Conservation (phyloP, 2,113 vertebrate species). For the Genyomyrus donnyi region DNA sequence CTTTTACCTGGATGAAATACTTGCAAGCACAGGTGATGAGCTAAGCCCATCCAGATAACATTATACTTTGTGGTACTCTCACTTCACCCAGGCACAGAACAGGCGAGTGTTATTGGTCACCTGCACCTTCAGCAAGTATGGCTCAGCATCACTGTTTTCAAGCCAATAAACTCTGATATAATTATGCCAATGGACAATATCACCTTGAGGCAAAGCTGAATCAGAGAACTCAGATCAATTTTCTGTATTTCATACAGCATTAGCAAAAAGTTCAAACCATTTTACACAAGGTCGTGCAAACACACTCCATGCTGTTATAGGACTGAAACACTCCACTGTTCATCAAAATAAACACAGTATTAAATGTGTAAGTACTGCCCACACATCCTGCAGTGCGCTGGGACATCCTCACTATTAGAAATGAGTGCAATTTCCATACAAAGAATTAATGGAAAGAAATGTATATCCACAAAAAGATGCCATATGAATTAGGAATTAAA, state of each 20-base stretch:
- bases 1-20: background rate
- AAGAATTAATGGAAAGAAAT: background rate
- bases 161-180: background rate
- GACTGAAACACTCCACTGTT: background rate
- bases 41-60: background rate
- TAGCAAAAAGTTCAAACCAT: background rate
- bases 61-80: background rate
- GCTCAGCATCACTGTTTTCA: background rate
- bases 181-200: background rate
- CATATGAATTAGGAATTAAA: conserved; percentile 29
- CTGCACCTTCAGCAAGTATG: background rate
- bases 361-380: background rate
- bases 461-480: background rate
- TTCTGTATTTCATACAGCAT: background rate
- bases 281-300: background rate
- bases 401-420: background rate
- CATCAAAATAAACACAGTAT: background rate
- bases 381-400: background rate
- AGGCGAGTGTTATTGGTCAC: background rate
- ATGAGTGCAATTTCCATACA: background rate
- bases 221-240: background rate
- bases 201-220: background rate
- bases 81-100: background rate
- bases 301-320: background rate
- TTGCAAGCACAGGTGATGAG: background rate